Evolutionary conservation across 2,113 vertebrate genomes (phyloP).

Genomic region (Sphaerodactylus townsendi): DNA sequence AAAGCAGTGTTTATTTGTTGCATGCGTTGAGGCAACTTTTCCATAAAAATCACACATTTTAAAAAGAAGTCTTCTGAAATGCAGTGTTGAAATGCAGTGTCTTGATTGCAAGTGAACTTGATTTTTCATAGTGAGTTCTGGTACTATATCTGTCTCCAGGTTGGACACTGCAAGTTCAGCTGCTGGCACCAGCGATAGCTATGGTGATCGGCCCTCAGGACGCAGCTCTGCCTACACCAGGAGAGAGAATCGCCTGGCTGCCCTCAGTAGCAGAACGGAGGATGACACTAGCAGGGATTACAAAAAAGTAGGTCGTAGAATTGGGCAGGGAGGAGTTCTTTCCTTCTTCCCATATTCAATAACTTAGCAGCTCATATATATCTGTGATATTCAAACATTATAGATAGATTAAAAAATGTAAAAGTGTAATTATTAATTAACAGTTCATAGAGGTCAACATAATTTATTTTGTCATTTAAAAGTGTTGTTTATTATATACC

Average conservation of each 20-base stretch:
- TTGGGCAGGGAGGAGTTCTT: rapidly evolving
- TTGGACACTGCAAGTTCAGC: slow-evolving; percentile 79
- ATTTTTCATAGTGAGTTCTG: rapidly evolving
- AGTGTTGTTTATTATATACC: too few species aligned
- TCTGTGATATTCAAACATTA: too few species aligned
- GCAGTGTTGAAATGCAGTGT: too few species aligned
- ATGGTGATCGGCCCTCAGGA: slow-evolving; percentile 77
- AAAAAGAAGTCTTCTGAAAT: too few species aligned
- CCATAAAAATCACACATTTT: neutral
- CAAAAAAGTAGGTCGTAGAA: slow-evolving; percentile 80
- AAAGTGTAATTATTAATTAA: too few species aligned
- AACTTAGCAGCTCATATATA: neutral
- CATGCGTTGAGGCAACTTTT: neutral
- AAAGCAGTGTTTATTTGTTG: neutral
- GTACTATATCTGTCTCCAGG: slow-evolving; percentile 59
- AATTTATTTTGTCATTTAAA: too few species aligned
- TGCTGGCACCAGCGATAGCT: slow-evolving; percentile 72
- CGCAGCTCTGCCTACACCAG: slow-evolving; percentile 84
- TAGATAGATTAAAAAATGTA: too few species aligned
- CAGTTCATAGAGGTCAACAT: too few species aligned
- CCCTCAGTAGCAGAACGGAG: slow-evolving; percentile 79
- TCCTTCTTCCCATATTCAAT: neutral
- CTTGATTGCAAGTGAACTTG: neutral
- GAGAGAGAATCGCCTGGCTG: slow-evolving; percentile 85
- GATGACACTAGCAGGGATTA: slow-evolving; percentile 87